phyloP scores from a whole-genome alignment of 2,888 invertebrate species.

The Harpalus rubripes region DNA sequence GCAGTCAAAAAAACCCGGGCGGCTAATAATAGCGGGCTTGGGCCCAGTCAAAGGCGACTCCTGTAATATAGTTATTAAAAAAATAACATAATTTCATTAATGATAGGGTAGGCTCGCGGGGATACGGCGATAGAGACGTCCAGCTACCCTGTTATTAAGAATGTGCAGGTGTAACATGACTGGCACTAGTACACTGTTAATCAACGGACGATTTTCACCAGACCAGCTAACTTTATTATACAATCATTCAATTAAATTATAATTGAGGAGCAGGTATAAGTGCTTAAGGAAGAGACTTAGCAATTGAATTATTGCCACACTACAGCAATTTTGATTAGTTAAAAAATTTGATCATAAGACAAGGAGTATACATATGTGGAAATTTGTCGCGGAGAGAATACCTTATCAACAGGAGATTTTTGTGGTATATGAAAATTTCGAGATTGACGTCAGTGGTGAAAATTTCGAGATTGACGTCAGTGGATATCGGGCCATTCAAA shows the following conservation, averaged over 20 bases:
- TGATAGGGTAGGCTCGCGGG: conserved; percentile 70
- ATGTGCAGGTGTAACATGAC: conserved; percentile 69
- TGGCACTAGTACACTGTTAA: conserved; percentile 63
- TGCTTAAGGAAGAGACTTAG: neutral
- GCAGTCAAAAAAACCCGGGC: conserved; percentile 58
- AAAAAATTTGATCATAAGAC: neutral
- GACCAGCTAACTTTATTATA: neutral
- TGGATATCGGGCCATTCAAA: too few relatives aligned
- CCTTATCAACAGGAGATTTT: too few relatives aligned
- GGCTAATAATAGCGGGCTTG: conserved; percentile 59
- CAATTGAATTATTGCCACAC: neutral
- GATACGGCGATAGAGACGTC: conserved; percentile 69
- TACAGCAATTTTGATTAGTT: neutral
- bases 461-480: too few relatives aligned
- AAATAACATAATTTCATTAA: conserved; percentile 71
- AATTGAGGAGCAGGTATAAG: neutral
- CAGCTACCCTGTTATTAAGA: conserved; percentile 69
- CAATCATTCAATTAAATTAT: conserved; percentile 7
- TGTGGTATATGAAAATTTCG: too few relatives aligned
- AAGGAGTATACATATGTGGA: too few relatives aligned
- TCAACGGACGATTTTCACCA: conserved; percentile 2
- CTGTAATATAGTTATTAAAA: conserved; percentile 72
- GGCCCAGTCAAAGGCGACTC: conserved; percentile 58
- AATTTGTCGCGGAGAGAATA: too few relatives aligned
- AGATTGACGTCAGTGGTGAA: too few relatives aligned